Conservation (phyloP, 1,140 invertebrate genomes). For the Neotoxoptera formosana region DNA sequence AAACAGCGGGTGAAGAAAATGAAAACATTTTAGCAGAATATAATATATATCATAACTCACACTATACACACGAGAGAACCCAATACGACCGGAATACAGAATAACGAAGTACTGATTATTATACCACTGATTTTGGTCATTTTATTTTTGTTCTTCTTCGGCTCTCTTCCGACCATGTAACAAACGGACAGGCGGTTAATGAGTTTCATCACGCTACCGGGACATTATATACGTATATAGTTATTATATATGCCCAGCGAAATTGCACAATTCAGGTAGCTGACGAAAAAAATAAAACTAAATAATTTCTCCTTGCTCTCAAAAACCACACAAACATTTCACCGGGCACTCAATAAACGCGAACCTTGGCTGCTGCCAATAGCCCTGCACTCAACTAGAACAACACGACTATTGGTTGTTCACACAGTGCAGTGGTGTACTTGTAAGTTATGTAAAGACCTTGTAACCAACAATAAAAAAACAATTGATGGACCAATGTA, state of each 20-base stretch:
- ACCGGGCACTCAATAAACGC: slow-evolving; percentile 3
- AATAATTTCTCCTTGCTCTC: slow-evolving; percentile 57
- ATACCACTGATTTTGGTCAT: neutral
- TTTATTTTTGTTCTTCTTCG: slow-evolving; percentile 23
- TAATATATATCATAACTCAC: neutral
- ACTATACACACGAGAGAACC: neutral
- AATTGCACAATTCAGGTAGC: slow-evolving; percentile 34
- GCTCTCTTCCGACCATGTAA: neutral
- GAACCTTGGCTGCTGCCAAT: slow-evolving; percentile 41
- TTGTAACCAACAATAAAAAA: slow-evolving; percentile 27
- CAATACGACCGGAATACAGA: neutral
- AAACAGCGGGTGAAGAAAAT: neutral
- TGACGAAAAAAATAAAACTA: slow-evolving; percentile 41
- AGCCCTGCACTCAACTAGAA: slow-evolving; percentile 57
- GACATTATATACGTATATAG: neutral
- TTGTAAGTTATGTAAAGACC: slow-evolving; percentile 43
- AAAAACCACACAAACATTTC: slow-evolving; percentile 57
- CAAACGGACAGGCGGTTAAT: neutral
- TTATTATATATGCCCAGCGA: neutral
- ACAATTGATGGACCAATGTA: neutral
- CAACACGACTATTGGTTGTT: slow-evolving; percentile 48
- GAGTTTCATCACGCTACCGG: slow-evolving; percentile 2
- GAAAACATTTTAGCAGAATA: neutral
- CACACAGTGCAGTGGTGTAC: neutral
- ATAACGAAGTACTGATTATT: slow-evolving; percentile 16